phyloP scores from a whole-genome alignment of 2,797 vertebrate genomes.

The Sciaenops ocellatus region DNA sequence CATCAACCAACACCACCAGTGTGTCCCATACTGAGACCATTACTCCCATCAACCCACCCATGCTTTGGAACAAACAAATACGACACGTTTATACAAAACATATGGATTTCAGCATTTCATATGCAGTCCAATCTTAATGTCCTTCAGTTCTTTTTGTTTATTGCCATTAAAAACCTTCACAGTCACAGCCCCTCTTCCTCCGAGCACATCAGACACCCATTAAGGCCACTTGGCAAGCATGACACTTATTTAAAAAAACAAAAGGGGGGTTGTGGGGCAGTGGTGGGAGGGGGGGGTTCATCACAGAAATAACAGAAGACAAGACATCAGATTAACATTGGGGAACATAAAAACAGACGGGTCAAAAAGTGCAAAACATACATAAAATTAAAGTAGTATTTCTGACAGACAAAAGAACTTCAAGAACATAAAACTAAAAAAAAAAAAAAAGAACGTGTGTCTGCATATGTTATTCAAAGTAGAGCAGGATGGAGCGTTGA shows the following conservation, averaged over 20 bases:
- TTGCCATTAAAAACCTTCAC: constrained; percentile 62
- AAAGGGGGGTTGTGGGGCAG: constrained; percentile 3
- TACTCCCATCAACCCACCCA: constrained; percentile 58
- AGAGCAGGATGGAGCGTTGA: constrained; percentile 58
- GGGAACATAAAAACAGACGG: constrained; percentile 28
- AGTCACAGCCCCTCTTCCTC: constrained; percentile 46
- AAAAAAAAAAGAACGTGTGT: constrained; percentile 22
- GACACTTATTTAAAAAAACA: constrained; percentile 29
- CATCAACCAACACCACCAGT: constrained; percentile 44
- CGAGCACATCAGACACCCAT: constrained; percentile 63
- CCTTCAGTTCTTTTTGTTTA: constrained; percentile 64
- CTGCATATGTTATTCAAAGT: constrained; percentile 78
- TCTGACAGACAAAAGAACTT: constrained; percentile 34
- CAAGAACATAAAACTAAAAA: constrained; percentile 28
- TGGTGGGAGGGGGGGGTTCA: constrained; percentile 18
- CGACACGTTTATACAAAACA: constrained; percentile 61
- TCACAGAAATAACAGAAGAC: constrained; percentile 36
- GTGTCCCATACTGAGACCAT: constrained; percentile 63
- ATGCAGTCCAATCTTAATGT: constrained; percentile 38
- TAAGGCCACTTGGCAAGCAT: constrained; percentile 46
- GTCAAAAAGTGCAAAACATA: constrained; percentile 35
- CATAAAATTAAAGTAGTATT: constrained; percentile 19
- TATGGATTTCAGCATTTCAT: constrained; percentile 51
- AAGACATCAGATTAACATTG: constrained; percentile 36
- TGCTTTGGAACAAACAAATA: constrained; percentile 64